Evolutionary conservation across 1,140 invertebrate species (phyloP), one percentile per base, ranked within the genome.

Genomic region (Oscheius sp.): DNA sequence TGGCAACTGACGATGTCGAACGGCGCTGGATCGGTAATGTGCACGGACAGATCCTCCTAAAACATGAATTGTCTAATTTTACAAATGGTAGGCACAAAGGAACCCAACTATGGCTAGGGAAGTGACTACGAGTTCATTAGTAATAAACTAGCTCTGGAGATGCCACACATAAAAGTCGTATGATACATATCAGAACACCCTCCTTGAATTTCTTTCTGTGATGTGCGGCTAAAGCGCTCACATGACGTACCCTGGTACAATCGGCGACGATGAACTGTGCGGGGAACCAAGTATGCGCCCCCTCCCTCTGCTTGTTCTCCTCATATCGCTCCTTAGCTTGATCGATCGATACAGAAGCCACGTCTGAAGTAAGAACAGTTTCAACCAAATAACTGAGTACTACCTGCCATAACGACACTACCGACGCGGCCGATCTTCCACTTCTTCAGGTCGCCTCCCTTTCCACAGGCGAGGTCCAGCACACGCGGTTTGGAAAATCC

Each of bases 391-490:
- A 55, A 77, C 67, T 38, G 38, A 45, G 61, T 63, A 2, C 69
- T 32, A 88, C 88, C 88, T 49, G 91, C 90, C 87, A 93, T 95
- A 58, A 97, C 91, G n/a, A 97, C 86, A 86, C 94, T 90, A 4
- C 89, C 87, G 38, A 96, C 91, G 71, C 88, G 87, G 2, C 89
- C 90, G 81, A 93, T 94, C 75, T 90, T 89, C 94, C 95, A 99
- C 86, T 99, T 99, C 1, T 92, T 87, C 20, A 99, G 87, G 87
- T 97, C 96, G 1, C 96, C 96, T 26, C 96, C 96, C 89, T 99
- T 99, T 2, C 96, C 96, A 82, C 88, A 90, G 64, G 88, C 89
- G 38, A 91, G 79, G 79, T 91, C 90, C 18, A 91, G 79, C 0
- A 90, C 88, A 28, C 67, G 77, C 10, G 87, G 74, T 10, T 46